phyloP scores from a whole-genome alignment of 2,888 invertebrate species.

The Ctena decussata region DNA sequence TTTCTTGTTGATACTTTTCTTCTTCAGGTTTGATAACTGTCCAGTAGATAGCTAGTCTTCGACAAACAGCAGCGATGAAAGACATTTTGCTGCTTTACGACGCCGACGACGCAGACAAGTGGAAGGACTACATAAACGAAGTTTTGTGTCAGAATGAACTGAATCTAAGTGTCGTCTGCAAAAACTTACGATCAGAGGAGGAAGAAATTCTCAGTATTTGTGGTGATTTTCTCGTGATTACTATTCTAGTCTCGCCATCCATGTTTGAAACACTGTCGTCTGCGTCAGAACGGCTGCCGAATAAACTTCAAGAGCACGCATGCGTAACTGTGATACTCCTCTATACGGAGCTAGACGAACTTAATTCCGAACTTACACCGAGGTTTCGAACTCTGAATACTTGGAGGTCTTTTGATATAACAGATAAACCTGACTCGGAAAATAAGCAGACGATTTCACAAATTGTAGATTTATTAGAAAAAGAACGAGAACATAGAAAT shows the following conservation, averaged over 20 bases:
- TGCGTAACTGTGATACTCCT: conserved; percentile 41
- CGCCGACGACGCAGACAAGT: conserved; percentile 27
- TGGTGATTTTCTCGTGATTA: conserved; percentile 12
- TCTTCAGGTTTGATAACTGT: too few relatives aligned
- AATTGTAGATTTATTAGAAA: conserved; percentile 35
- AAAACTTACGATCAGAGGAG: conserved; percentile 11
- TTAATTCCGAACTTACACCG: conserved; percentile 11
- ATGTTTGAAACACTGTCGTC: conserved; percentile 46
- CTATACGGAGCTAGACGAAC: conserved; percentile 9
- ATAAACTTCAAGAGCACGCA: conserved; percentile 13
- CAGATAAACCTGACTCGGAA: conserved; percentile 14
- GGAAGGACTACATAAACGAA: conserved; percentile 34
- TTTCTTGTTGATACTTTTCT: too few relatives aligned
- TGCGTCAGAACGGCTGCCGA: neutral
- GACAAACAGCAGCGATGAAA: neutral
- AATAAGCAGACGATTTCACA: conserved; percentile 32
- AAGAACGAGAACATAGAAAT: neutral
- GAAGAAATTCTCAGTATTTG: neutral
- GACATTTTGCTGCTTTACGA: conserved; percentile 52
- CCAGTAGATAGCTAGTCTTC: too few relatives aligned
- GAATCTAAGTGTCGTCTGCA: conserved; percentile 6
- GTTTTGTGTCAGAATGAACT: conserved; percentile 11
- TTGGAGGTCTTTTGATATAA: conserved; percentile 43
- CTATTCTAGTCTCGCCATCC: conserved; percentile 34
- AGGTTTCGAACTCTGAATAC: conserved; percentile 1